These are phyloP conservation scores for Pachycephala philippinensis DNA, from an alignment of 2,113 vertebrate species.

Conservation along the genomic window DNA sequence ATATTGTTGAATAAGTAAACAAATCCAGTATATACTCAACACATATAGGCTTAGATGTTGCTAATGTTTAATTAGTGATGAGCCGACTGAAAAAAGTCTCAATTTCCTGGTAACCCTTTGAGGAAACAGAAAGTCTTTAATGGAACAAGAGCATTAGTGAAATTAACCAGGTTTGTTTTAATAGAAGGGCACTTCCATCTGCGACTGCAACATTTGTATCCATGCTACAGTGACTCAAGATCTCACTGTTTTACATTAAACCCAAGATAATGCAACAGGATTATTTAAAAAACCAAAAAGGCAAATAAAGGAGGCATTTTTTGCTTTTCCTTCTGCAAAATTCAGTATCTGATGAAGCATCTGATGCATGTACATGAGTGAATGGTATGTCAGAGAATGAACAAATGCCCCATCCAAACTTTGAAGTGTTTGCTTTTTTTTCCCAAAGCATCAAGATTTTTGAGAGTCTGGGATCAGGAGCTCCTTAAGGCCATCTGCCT, in stretches of 20 bases:
- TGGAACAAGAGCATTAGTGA: not conserved
- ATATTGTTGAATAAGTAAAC: not conserved
- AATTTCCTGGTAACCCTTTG: not conserved
- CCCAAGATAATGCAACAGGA: not conserved
- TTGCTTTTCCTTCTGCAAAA: not conserved
- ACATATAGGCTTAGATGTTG: not conserved
- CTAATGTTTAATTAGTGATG: not conserved
- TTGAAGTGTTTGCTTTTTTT: not conserved
- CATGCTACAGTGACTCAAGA: not conserved
- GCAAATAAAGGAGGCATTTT: not conserved
- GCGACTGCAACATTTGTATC: not conserved
- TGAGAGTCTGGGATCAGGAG: not conserved
- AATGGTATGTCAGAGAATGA: not conserved
- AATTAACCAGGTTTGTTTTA: not conserved
- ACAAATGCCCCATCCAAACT: not conserved
- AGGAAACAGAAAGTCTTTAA: not conserved
- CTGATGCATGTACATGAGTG: not conserved
- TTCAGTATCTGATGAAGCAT: not conserved
- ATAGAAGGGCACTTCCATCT: not conserved
- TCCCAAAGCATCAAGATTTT: not conserved
- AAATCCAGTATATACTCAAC: not conserved
- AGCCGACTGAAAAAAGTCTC: not conserved
- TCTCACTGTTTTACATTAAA: not conserved
- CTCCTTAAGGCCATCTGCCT: not conserved
- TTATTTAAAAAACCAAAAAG: too few species aligned